phyloP scores from a whole-genome alignment of 2,797 vertebrate genomes.

The Poeciliopsis infans region DNA sequence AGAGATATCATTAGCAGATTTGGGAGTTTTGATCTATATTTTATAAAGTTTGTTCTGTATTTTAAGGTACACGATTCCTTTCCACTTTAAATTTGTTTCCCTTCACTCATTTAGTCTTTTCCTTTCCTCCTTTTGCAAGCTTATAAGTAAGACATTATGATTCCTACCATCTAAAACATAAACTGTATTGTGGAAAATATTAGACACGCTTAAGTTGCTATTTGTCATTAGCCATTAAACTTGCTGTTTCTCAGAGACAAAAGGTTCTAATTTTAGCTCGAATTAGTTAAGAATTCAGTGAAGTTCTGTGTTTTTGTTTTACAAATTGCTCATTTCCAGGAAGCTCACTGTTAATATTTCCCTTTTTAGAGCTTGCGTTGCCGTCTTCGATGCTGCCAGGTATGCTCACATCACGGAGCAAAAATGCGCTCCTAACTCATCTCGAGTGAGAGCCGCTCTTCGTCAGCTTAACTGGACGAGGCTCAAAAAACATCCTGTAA shows the following conservation, averaged over 20 bases:
- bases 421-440: constrained; percentile 50
- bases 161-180: background rate
- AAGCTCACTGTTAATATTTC: background rate
- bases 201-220: background rate
- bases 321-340: background rate
- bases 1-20: background rate
- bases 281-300: background rate
- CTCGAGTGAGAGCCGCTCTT: constrained; percentile 44
- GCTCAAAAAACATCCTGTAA: constrained; percentile 67
- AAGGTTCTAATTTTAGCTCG: background rate
- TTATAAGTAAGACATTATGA: background rate
- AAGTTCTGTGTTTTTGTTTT: background rate
- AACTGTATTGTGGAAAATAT: background rate
- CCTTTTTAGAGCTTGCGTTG: background rate
- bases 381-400: constrained; percentile 5
- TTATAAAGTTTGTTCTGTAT: background rate
- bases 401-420: constrained; percentile 40
- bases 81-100: background rate
- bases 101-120: too few relatives aligned
- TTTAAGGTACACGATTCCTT: background rate
- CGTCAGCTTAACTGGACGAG: constrained; percentile 50
- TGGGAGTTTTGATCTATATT: background rate
- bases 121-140: background rate
- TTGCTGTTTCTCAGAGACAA: background rate
- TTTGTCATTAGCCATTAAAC: background rate